Evolutionary conservation across 2,888 invertebrate species (phyloP), one percentile per base, ranked within the genome.

Genomic region (Artemia sinica): DNA sequence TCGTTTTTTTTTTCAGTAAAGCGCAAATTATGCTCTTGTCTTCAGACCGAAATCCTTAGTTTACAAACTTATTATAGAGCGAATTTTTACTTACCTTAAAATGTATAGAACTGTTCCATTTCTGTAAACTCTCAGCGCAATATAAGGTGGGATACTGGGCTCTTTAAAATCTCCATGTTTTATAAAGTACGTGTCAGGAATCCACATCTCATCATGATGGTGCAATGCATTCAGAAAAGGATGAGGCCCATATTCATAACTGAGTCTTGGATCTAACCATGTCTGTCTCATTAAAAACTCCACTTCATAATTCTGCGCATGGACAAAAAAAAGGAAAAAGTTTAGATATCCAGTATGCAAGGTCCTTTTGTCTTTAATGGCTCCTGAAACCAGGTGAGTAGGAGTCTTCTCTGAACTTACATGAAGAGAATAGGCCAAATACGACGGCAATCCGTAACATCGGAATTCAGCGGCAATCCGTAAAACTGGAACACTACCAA

Each of bases 131-230:
- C 91, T 84, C 77, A 93, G 84, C 74, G 92, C 90, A 77, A 93
- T 91, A 82, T 92, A 91, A 81, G 91, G 88, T 74, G 91, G 91
- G 4, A 4, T 4, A 79, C 90, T 90, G 78, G 91, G 86, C 79
- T 91, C 89, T 83, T 92, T 91, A 81, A 92, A 93, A 81, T 93
- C 92, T 73, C 93, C 92, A 80, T 93, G 92, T 88, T 92, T 92
- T 79, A 92, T 91, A 81, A 92, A 93, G 79, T 92, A 92, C 70
- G 91, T 91, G 81, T 93, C 92, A 72, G 93, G 93, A 76, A 91
- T 83, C 92, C 91, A 92, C 2, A 65, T n/a, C 13, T 18, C 18
- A 77, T 89, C 86, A 82, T 91, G 88, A 79, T 93, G 92, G 79
- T 91, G 91, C 76, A 93, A 88, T 73, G 91, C 92, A 81, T 93